These are phyloP conservation scores for Calliopum simillimum DNA, from an alignment of 2,888 invertebrate species.

Conservation along the genomic window DNA sequence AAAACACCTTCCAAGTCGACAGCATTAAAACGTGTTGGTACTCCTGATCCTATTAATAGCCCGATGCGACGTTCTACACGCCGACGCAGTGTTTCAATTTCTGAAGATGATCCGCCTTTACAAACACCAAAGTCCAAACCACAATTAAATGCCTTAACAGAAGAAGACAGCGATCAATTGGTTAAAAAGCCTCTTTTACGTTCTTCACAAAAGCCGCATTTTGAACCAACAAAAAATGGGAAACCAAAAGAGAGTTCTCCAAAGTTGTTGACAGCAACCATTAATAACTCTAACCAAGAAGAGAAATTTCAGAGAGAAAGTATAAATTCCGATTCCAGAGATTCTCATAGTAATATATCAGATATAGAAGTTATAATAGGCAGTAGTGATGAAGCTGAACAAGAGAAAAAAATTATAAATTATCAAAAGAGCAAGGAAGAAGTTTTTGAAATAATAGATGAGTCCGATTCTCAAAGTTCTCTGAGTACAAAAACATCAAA, in stretches of 20 bases:
- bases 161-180: conserved; percentile 42
- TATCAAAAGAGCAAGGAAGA: neutral
- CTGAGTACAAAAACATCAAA: conserved; percentile 1
- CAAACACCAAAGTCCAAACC: neutral
- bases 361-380: conserved; percentile 41
- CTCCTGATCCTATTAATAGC: conserved; percentile 48
- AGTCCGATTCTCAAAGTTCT: neutral
- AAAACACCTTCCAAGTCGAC: conserved; percentile 42
- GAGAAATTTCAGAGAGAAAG: conserved; percentile 9
- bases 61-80: conserved; percentile 45
- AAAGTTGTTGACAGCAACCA: neutral
- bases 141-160: conserved; percentile 37
- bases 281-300: neutral
- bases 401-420: conserved; percentile 23
- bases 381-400: conserved; percentile 11
- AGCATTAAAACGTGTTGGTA: conserved; percentile 43
- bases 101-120: conserved; percentile 44
- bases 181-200: conserved; percentile 38
- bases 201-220: conserved; percentile 48
- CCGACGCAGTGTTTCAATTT: conserved; percentile 44
- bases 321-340: neutral
- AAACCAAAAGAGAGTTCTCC: neutral
- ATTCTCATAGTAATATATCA: conserved; percentile 35
- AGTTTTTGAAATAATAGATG: neutral
- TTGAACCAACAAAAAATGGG: conserved; percentile 20